A percentile compares a stretch with the other conserved stretches of the same genome.
Conservation (phyloP, 2,797 vertebrate species). For the Potorous gilbertii region DNA sequence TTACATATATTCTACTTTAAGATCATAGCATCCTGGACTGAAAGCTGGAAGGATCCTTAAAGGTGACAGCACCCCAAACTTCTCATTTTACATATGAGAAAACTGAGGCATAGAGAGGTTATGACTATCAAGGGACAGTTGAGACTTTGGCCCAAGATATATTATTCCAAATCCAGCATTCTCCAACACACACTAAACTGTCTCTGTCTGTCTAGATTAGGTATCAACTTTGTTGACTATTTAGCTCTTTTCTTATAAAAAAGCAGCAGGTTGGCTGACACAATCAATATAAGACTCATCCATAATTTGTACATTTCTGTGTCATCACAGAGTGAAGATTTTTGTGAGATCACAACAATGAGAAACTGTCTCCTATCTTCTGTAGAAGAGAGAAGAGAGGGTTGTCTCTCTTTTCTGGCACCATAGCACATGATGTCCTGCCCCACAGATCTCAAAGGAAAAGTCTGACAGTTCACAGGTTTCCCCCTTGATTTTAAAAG, state of each 20-base stretch:
- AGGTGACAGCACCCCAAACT: neutral
- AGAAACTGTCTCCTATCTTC: constrained; percentile 21
- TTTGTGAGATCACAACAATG: neutral
- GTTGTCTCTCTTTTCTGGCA: neutral
- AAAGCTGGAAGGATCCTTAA: neutral
- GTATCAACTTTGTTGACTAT: neutral
- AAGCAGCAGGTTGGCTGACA: neutral
- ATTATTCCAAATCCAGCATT: neutral
- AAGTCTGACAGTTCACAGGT: neutral
- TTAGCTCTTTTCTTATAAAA: neutral
- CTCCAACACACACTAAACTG: neutral
- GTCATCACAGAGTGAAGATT: neutral
- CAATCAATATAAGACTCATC: neutral
- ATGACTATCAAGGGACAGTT: neutral
- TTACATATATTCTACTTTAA: neutral
- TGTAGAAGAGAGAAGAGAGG: constrained; percentile 4
- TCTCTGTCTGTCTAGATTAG: neutral
- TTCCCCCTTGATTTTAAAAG: constrained; percentile 44
- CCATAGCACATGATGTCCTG: neutral
- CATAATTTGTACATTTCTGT: neutral
- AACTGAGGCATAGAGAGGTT: neutral
- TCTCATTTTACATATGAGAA: neutral
- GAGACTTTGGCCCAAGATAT: neutral
- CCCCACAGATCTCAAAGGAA: constrained; percentile 20
- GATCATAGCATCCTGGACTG: neutral